Base-by-base conservation (phyloP, 2,797 vertebrate species). In the Gorsachius magnificus region DNA sequence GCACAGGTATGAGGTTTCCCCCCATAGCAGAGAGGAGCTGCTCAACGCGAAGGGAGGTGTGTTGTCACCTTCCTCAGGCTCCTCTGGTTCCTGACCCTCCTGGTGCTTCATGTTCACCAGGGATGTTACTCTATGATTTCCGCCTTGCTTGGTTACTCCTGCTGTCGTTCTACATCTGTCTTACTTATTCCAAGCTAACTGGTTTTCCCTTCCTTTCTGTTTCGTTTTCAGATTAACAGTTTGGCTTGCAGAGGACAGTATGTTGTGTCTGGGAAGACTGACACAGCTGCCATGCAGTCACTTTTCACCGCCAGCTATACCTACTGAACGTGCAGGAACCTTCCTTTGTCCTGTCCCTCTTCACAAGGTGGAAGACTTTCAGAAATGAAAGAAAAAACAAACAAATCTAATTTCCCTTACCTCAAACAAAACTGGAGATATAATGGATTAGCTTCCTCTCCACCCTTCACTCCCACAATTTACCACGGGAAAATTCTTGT, bases 161-260 rank as follows among this genome's bases (percentile, higher is more conserved):
- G 5, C 14, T 83, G 36, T 76, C 33, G 69, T 87, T 36, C 65
- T n/a, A 68, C 10, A 51, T 25, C 38, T 70, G 45, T 22, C 19
- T 58, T n/a, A 60, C 48, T 64, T 48, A 57, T 10, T 16, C 29
- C 19, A 53, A 20, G 16, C 11, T 94, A 57, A 79, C 38, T 56
- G 54, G 29, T 78, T 95, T 28, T 26, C 4, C 3, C 13, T 46
- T 46, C 16, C 21, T n/a, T 41, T 65, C 36, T 13, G 4, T 61
- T 95, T 94, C 14, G 63, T 85, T 97, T 97, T 84, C 96, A 99
- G 99, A 99, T 98, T 95, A 99, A 99, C 72, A 95, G 98, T 90
- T 98, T 99, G 94, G 99, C 99, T 78, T 98, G 99, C 96, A 99
- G 98, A 97, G 99, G 99, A 84, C 98, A 99, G 96, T 99, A 99